phyloP scores from a whole-genome alignment of 2,888 invertebrate species.

The Harpagoxenus sublaevis region DNA sequence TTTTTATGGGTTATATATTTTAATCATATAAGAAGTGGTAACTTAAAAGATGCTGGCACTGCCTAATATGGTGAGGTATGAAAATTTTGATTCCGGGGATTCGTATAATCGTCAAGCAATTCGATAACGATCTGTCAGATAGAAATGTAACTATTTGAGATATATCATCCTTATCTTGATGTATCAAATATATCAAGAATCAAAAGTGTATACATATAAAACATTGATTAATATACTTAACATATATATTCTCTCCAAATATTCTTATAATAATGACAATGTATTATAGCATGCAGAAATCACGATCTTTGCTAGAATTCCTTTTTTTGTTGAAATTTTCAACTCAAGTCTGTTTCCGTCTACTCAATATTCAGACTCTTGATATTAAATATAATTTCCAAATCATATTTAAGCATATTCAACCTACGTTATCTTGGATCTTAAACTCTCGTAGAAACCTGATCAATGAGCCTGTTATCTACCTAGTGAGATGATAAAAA shows the following conservation, averaged over 20 bases:
- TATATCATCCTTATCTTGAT: background rate
- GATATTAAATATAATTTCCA: background rate
- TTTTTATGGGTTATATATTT: conserved; percentile 25
- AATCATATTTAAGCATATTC: background rate
- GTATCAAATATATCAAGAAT: conserved; percentile 16
- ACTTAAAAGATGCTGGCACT: conserved; percentile 43
- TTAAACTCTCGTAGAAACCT: background rate
- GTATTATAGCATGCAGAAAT: conserved; percentile 6
- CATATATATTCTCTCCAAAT: background rate
- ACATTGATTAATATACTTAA: conserved; percentile 7
- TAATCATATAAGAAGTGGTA: conserved; percentile 41
- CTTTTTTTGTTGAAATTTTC: background rate
- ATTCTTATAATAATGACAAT: background rate
- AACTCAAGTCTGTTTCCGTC: background rate
- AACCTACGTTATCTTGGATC: conserved; percentile 3
- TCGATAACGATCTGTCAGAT: background rate
- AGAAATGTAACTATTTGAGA: conserved; percentile 1
- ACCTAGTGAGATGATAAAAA: background rate
- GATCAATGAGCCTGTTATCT: background rate
- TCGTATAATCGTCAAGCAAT: background rate
- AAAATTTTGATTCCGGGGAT: background rate
- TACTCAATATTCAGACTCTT: conserved; percentile 1
- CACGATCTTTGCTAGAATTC: background rate
- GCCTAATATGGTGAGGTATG: conserved; percentile 42
- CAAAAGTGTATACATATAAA: background rate